Evolutionary conservation across 2,113 vertebrate species (phyloP).

Genomic region (Chloropsis cyanopogon): DNA sequence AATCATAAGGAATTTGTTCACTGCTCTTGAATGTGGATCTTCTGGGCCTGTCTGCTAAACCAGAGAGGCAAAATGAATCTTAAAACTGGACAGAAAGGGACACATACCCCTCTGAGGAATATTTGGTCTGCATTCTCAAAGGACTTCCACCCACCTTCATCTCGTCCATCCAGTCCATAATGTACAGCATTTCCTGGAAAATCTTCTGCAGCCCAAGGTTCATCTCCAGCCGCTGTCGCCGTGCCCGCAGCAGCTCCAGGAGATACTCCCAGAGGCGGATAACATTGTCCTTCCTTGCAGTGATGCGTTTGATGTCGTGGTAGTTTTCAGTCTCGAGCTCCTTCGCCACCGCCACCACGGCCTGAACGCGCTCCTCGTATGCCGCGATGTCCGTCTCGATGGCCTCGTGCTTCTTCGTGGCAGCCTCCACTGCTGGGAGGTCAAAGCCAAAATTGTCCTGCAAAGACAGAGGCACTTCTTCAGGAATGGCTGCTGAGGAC

Average conservation of each 20-base stretch:
- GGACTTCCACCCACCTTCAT: constrained; percentile 84
- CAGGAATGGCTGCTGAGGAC: not conserved
- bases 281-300: constrained; percentile 90
- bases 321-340: constrained; percentile 92
- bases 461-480: not conserved
- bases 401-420: constrained; percentile 95
- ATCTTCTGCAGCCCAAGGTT: constrained; percentile 93
- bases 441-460: constrained; percentile 98
- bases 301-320: constrained; percentile 92
- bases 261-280: constrained; percentile 96
- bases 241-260: constrained; percentile 88
- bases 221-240: constrained; percentile 89
- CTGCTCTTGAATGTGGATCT: not conserved
- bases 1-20: not conserved
- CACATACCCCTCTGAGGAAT: not conserved
- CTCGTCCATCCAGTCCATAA: constrained; percentile 99
- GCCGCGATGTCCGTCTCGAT: constrained; percentile 95
- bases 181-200: constrained; percentile 97
- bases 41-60: not conserved
- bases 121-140: not conserved
- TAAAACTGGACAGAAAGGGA: not conserved
- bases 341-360: constrained; percentile 86
- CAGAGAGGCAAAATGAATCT: not conserved
- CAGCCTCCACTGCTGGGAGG: constrained; percentile 95
- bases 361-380: constrained; percentile 92